Evolutionary conservation across 2,888 invertebrate species (phyloP), one percentile per base, ranked within the genome.

Genomic region (Timema cristinae): DNA sequence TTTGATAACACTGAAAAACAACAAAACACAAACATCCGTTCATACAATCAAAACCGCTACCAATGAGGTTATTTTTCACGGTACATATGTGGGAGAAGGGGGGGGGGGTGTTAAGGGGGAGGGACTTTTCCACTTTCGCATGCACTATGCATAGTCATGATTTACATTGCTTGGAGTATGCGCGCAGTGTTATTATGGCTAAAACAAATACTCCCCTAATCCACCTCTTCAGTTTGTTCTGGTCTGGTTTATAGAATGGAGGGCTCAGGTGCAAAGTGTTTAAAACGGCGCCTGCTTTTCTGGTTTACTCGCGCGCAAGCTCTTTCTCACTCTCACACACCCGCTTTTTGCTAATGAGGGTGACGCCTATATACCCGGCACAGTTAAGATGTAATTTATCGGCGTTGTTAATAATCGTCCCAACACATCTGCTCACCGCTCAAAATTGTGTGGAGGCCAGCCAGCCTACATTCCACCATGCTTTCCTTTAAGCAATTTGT

Each of bases 311-410:
- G 32, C 32, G 32, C 32, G 32, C 32, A 32, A 32, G 4, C 32
- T 1, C 32, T 2, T 32, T 32, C 32, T 32, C n/a, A n/a, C 32
- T 32, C 32, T 32, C 32, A 2, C 32, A 2, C 32, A 2, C 32
- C 32, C 72, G 73, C 75, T 74, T 66, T 72, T 73, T 75, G 76
- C 77, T 78, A 78, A 78, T 78, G 78, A 78, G 77, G 76, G 77
- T 74, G 73, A 77, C 76, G 75, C 77, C 77, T 77, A 5, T 63
- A 47, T 32, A 32, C 63, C 32, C 5, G 63, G 63, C 66, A 69
- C 67, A 73, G 77, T 79, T 79, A 77, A 78, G 78, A 77, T 77
- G 77, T 78, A 78, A 79, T 79, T 79, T 79, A 79, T 79, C 77
- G 78, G 73, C 74, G 77, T 75, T 79, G 79, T 78, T 79, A 78